Base-by-base conservation (phyloP, 2,888 invertebrate species). In the Muschampia plurimacula region DNA sequence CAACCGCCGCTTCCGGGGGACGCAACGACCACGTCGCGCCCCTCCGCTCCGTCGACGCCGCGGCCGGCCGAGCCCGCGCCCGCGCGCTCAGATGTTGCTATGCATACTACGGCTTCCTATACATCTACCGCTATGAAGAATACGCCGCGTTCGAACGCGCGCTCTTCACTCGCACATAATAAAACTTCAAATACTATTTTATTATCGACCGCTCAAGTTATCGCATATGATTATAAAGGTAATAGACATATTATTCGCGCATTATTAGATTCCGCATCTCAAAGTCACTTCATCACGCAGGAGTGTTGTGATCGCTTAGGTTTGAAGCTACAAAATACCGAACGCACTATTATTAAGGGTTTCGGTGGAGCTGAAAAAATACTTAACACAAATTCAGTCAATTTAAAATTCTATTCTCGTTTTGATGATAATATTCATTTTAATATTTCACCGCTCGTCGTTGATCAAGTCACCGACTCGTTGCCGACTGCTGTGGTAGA, bases 391-490 rank as follows among this genome's bases (percentile, higher is more conserved):
- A 44, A 74, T 8, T 62, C 55, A 12, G 41, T 77, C 39, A 44
- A 41, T 55, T 22, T 55, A 55, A 55, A 55, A 55, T 55, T 55
- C 10, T 55, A 55, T 55, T 55, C 55, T 7, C 55, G 55, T 4
- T 55, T 55, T 22, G 55, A 55, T 55, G 10, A 55, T 55, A 55
- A 55, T 22, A 55, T 70, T 63, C 63, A 62, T 10, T 77, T 63
- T 55, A 28, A 65, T 66, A 71, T 77, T 41, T 36, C 67, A 8
- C 13, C 74, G 55, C 59, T 76, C 5, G 67, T 77, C 12, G 74
- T 77, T 3, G 74, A 76, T 60, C 64, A 59, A 64, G 73, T 77
- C 32, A 76, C 76, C 5, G 73, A 74, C 44, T 9, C 15, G 10
- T 69, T 77, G 44, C 77, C 76, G 2, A 73, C 69, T n/a, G 69